Conservation (phyloP, 1,140 invertebrate genomes). For the Drosophila ohnishii region DNA sequence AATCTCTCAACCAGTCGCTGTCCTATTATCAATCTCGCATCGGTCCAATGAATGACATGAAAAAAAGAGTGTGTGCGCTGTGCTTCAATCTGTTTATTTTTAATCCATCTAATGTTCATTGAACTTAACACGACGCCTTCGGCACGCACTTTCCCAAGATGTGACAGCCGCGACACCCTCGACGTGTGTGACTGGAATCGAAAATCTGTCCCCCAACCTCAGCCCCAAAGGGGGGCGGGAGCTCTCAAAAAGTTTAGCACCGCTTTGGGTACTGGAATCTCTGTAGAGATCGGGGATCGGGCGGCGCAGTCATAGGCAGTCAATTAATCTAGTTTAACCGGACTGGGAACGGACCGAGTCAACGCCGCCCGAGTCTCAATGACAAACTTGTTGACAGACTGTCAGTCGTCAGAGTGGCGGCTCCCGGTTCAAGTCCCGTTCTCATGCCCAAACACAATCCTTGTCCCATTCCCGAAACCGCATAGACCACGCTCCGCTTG, state of each 20-base stretch:
- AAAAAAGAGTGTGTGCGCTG: conserved; percentile 28
- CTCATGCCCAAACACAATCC: background rate
- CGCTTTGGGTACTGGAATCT: background rate
- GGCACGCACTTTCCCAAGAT: conserved; percentile 48
- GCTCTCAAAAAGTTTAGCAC: conserved; percentile 33
- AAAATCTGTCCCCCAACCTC: conserved; percentile 35
- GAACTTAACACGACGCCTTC: conserved; percentile 64
- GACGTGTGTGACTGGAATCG: conserved; percentile 71
- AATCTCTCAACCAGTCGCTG: background rate
- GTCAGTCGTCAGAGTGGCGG: conserved; percentile 37
- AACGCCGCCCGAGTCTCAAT: conserved; percentile 40
- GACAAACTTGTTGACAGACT: conserved; percentile 75
- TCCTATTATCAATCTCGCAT: conserved; percentile 32
- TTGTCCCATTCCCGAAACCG: conserved; percentile 19
- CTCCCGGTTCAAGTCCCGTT: conserved; percentile 5
- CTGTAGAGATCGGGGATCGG: conserved; percentile 8
- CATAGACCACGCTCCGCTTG: conserved; percentile 49
- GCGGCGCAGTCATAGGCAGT: conserved; percentile 45
- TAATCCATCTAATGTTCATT: conserved; percentile 74
- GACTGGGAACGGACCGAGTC: conserved; percentile 62
- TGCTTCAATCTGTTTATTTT: conserved; percentile 58
- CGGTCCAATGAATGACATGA: conserved; percentile 53
- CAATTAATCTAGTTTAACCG: conserved; percentile 81
- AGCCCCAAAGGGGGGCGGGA: background rate
- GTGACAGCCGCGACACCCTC: conserved; percentile 30